phyloP scores from a whole-genome alignment of 2,888 invertebrate species.

The Pyrrhosoma nymphula region DNA sequence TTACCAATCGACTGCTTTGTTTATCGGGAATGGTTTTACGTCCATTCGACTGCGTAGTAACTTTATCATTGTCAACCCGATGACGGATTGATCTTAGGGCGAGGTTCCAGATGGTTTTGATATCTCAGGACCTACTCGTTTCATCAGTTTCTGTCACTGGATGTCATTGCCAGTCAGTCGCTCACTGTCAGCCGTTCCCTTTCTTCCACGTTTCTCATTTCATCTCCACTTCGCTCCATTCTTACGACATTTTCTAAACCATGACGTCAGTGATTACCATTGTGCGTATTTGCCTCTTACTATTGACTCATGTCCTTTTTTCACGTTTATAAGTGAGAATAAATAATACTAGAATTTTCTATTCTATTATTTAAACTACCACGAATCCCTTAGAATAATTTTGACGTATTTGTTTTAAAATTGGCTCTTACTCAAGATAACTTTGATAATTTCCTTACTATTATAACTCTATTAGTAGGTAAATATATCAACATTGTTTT shows the following conservation, averaged over 20 bases:
- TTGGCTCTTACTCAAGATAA: no score
- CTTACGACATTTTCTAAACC: background rate
- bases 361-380: no score
- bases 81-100: background rate
- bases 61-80: conserved; percentile 5
- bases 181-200: background rate
- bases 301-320: no score
- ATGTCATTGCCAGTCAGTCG: background rate
- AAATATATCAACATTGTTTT: no score
- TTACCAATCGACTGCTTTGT: background rate
- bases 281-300: no score
- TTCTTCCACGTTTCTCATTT: background rate
- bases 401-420: no score
- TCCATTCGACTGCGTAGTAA: background rate
- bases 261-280: background rate
- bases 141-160: background rate
- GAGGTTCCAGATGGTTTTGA: background rate
- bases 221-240: background rate
- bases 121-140: background rate
- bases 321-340: no score
- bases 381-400: no score
- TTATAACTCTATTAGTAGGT: no score
- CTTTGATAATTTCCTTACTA: no score
- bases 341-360: no score
- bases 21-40: background rate